These are phyloP conservation scores for Taeniopygia guttata DNA, from an alignment of 2,797 vertebrate species.

Conservation along the genomic window DNA sequence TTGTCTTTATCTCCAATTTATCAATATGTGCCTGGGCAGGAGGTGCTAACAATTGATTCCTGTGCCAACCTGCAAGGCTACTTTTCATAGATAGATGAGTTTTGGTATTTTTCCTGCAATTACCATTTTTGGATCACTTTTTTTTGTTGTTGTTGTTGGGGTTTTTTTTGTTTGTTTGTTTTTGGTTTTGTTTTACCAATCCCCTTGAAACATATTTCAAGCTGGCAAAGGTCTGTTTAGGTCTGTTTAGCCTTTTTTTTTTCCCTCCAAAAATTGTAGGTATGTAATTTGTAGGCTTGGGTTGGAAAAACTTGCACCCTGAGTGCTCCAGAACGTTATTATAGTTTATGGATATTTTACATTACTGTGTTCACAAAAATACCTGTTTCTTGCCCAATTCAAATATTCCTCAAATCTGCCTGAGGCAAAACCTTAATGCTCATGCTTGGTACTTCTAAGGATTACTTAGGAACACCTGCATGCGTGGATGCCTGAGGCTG, in stretches of 20 bases:
- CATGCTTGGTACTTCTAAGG: not conserved
- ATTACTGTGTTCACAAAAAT: not conserved
- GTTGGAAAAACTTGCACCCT: not conserved
- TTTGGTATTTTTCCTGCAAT: not conserved
- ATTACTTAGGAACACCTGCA: conserved; percentile 6
- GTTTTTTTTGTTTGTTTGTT: too few relatives aligned
- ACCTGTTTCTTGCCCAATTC: not conserved
- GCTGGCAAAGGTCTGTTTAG: not conserved
- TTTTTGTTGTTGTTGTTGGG: too few relatives aligned
- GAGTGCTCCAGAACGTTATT: not conserved
- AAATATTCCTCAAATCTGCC: conserved; percentile 5
- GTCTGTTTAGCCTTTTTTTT: not conserved
- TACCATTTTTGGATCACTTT: not conserved
- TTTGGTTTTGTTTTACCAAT: not conserved
- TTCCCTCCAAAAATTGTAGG: not conserved
- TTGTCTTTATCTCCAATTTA: not conserved
- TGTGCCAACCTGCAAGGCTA: not conserved
- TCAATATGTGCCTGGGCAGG: not conserved
- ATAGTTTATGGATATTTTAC: not conserved
- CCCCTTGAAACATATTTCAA: not conserved
- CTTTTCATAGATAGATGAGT: not conserved
- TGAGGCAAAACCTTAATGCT: not conserved
- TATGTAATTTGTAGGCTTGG: not conserved
- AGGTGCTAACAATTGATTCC: not conserved
- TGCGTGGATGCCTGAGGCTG: not conserved